Conservation (phyloP, 2,888 invertebrate genomes). For the Catocala nupta region DNA sequence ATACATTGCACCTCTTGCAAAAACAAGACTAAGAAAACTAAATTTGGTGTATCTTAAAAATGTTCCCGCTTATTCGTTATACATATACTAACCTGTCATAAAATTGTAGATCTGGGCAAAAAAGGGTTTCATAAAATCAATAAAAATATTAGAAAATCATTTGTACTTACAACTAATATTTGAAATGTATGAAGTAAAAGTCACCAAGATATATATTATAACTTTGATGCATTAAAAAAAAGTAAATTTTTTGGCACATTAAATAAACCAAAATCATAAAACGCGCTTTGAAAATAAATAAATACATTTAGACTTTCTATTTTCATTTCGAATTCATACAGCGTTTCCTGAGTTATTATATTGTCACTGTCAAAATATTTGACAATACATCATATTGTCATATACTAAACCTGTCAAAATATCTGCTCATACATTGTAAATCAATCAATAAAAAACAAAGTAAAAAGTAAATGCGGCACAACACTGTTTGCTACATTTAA, state of each 20-base stretch:
- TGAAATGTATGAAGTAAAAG: conserved; percentile 44
- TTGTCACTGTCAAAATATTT: too few species aligned
- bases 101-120: conserved; percentile 6
- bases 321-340: neutral
- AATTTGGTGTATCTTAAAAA: too few species aligned
- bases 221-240: neutral
- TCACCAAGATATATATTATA: conserved; percentile 3
- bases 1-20: too few species aligned
- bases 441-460: too few species aligned
- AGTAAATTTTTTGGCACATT: conserved; percentile 8
- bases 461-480: too few species aligned
- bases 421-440: too few species aligned
- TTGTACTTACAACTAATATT: conserved; percentile 39
- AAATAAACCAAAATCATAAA: conserved; percentile 5
- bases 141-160: conserved; percentile 34
- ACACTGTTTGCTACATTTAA: too few species aligned
- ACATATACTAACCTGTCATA: neutral
- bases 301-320: conserved; percentile 1
- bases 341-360: neutral
- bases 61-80: too few species aligned
- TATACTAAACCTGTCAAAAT: too few species aligned
- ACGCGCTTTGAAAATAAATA: conserved; percentile 4
- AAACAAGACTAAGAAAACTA: too few species aligned
- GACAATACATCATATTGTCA: too few species aligned
- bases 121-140: conserved; percentile 13